phyloP scores from a whole-genome alignment of 2,888 invertebrate species.

The Dichetophora obliterata region DNA sequence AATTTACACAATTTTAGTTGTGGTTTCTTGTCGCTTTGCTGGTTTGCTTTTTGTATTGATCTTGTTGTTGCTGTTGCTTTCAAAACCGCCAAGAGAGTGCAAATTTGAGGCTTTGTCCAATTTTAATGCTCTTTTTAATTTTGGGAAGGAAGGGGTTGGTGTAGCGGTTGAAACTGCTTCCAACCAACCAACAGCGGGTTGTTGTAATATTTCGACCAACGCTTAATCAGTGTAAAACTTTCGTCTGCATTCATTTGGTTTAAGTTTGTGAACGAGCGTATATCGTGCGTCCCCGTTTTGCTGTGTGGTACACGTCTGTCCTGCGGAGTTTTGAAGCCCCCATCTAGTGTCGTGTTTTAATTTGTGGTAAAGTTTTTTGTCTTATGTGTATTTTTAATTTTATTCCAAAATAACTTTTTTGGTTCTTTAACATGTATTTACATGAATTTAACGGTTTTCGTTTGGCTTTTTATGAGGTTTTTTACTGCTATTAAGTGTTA shows the following conservation, averaged over 20 bases:
- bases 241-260: slow-evolving; percentile 70
- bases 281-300: slow-evolving; percentile 59
- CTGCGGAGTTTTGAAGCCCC: slow-evolving; percentile 42
- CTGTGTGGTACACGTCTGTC: slow-evolving; percentile 53
- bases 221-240: slow-evolving; percentile 67
- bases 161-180: background rate
- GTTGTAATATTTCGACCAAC: slow-evolving; percentile 54
- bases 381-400: slow-evolving; percentile 37
- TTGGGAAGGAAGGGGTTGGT: background rate
- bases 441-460: slow-evolving; percentile 9
- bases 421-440: background rate
- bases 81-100: slow-evolving; percentile 7
- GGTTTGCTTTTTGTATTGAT: slow-evolving; percentile 7
- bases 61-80: slow-evolving; percentile 6
- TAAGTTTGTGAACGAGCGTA: slow-evolving; percentile 69
- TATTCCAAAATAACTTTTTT: slow-evolving; percentile 13
- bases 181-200: slow-evolving; percentile 40
- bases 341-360: slow-evolving; percentile 49
- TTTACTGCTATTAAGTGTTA: too few species aligned
- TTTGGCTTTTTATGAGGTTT: background rate
- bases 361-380: slow-evolving; percentile 51
- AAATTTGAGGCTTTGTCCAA: slow-evolving; percentile 24
- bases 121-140: background rate
- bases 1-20: slow-evolving; percentile 21
- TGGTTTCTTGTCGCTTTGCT: slow-evolving; percentile 9